phyloP scores from a whole-genome alignment of 2,888 invertebrate species.

The Cheilosia pagana region DNA sequence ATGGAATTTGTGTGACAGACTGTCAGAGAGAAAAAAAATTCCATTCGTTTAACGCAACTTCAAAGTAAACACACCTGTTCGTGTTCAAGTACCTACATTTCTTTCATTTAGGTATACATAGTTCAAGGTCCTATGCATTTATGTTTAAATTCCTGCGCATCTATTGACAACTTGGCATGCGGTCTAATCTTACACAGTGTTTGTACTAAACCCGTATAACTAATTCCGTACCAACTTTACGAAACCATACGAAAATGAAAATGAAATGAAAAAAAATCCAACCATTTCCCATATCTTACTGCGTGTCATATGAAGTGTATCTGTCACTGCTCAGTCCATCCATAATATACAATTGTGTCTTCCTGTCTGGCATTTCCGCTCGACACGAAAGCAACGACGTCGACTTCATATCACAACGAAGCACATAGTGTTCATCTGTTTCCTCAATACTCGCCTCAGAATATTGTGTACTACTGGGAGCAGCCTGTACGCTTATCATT shows the following conservation, averaged over 20 bases:
- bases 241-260: neutral
- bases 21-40: no score
- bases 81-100: no score
- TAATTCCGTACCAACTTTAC: no score
- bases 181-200: no score
- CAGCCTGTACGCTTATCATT: slow-evolving; percentile 76
- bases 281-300: slow-evolving; percentile 74
- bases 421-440: slow-evolving; percentile 55
- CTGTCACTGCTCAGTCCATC: slow-evolving; percentile 77
- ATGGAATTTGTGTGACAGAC: no score
- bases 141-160: no score
- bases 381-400: slow-evolving; percentile 73
- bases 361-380: slow-evolving; percentile 77
- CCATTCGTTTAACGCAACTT: no score
- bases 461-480: slow-evolving; percentile 58
- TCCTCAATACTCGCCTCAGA: slow-evolving; percentile 74
- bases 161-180: no score
- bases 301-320: slow-evolving; percentile 77
- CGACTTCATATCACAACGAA: slow-evolving; percentile 76
- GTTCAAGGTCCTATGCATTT: no score
- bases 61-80: no score
- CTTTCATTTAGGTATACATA: no score
- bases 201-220: no score
- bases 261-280: neutral
- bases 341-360: slow-evolving; percentile 75